These are phyloP conservation scores for Gila robusta DNA, from an alignment of 2,797 vertebrate species.

Conservation along the genomic window DNA sequence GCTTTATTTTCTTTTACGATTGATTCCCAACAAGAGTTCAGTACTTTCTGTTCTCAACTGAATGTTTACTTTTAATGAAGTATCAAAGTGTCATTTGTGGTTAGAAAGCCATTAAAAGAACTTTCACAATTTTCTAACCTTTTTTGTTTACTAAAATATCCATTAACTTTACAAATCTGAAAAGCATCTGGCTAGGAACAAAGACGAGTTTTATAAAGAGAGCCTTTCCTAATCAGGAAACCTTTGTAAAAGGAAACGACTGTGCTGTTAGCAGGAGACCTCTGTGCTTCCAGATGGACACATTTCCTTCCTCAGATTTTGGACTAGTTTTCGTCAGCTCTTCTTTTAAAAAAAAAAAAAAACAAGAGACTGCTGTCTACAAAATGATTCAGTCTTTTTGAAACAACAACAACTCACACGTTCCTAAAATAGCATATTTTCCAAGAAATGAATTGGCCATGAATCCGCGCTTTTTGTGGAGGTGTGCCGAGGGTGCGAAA, in stretches of 20 bases:
- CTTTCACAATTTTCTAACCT: not conserved
- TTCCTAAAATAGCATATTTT: slow-evolving; percentile 32
- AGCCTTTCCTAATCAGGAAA: slow-evolving; percentile 42
- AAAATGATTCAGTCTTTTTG: not conserved
- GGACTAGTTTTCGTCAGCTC: slow-evolving; percentile 11
- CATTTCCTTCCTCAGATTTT: slow-evolving; percentile 60
- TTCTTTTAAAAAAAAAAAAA: slow-evolving; percentile 29
- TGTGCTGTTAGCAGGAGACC: slow-evolving; percentile 43
- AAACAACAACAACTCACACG: slow-evolving; percentile 33
- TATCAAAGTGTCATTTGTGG: slow-evolving; percentile 12
- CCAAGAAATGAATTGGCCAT: slow-evolving; percentile 36
- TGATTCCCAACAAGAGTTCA: not conserved
- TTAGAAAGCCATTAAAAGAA: not conserved
- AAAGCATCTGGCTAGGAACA: slow-evolving; percentile 21
- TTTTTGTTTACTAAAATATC: slow-evolving; percentile 30
- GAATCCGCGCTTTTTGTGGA: slow-evolving; percentile 45
- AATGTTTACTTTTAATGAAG: slow-evolving; percentile 11
- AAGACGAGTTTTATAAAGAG: slow-evolving; percentile 28
- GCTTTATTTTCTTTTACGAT: not conserved
- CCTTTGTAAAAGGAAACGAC: slow-evolving; percentile 54
- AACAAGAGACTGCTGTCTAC: not conserved
- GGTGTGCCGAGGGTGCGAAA: slow-evolving; percentile 62
- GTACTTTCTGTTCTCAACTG: not conserved
- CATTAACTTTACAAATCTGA: slow-evolving; percentile 19
- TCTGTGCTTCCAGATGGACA: slow-evolving; percentile 51